phyloP scores from a whole-genome alignment of 2,888 invertebrate species.

The Hirtodrosophila histrioides region DNA sequence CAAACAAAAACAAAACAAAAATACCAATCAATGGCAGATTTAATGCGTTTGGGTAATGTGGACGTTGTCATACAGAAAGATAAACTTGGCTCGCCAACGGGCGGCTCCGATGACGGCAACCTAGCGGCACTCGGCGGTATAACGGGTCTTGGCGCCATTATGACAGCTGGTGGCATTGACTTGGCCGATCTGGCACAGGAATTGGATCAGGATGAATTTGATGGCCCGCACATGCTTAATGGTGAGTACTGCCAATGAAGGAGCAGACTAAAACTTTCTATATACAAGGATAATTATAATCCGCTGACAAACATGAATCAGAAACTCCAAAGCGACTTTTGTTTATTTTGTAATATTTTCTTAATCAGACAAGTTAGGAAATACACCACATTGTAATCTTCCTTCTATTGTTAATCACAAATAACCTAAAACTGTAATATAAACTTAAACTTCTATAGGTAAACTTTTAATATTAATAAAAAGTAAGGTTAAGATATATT shows the following conservation, averaged over 20 bases:
- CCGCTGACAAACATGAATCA: no score
- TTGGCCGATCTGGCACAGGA: constrained; percentile 87
- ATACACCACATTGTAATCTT: no score
- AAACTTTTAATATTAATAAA: no score
- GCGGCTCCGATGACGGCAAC: constrained; percentile 93
- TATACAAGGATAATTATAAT: no score
- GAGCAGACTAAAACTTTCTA: no score
- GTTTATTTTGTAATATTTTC: no score
- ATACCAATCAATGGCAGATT: constrained; percentile 87
- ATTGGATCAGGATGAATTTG: constrained; percentile 89
- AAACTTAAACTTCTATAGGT: no score
- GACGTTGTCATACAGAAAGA: constrained; percentile 88
- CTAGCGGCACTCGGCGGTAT: constrained; percentile 80
- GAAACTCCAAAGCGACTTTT: no score
- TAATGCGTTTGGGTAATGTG: constrained; percentile 89
- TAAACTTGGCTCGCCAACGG: constrained; percentile 92
- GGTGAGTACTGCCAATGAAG: constrained; percentile 82
- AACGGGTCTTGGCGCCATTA: constrained; percentile 84
- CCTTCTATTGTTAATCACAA: no score
- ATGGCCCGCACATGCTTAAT: constrained; percentile 87
- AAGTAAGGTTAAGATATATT: no score
- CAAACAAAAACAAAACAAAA: constrained; percentile 45
- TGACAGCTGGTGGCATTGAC: constrained; percentile 86
- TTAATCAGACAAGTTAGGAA: no score
- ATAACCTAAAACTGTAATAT: no score